Evolutionary conservation across 2,888 invertebrate genomes (phyloP).

Genomic region (Malachius bipustulatus): DNA sequence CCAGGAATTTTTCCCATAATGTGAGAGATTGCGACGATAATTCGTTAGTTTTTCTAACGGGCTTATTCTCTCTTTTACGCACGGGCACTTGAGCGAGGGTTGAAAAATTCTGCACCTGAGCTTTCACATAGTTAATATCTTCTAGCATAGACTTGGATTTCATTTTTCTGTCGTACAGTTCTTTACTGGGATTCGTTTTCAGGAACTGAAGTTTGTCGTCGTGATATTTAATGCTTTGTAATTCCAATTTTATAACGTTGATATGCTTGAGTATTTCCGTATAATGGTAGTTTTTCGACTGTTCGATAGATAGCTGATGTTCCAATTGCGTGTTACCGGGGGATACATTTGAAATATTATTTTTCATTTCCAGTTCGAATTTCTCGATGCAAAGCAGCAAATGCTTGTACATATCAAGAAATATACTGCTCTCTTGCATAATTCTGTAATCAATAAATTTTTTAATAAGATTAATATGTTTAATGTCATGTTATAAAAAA

Average conservation of each 20-base stretch:
- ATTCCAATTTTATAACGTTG: not conserved
- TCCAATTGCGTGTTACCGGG: not conserved
- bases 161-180: not conserved
- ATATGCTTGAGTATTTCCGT: not conserved
- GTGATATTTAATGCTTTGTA: not conserved
- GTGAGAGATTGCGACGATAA: conserved; percentile 3
- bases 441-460: too few species aligned
- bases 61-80: not conserved
- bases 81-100: not conserved
- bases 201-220: not conserved
- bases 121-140: not conserved
- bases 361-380: conserved; percentile 1
- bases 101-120: not conserved
- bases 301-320: not conserved
- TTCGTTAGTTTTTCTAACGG: not conserved
- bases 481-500: too few species aligned
- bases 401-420: not conserved
- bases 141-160: not conserved
- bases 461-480: too few species aligned
- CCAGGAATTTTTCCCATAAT: conserved; percentile 2
- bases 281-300: conserved; percentile 1
- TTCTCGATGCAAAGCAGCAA: not conserved
- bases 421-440: not conserved
- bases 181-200: not conserved
- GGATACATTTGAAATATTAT: not conserved